Percentiles rank a stretch among this genome's conserved stretches.
Conservation (phyloP, 2,797 vertebrate species). For the Parotocinclus haroldoi region DNA sequence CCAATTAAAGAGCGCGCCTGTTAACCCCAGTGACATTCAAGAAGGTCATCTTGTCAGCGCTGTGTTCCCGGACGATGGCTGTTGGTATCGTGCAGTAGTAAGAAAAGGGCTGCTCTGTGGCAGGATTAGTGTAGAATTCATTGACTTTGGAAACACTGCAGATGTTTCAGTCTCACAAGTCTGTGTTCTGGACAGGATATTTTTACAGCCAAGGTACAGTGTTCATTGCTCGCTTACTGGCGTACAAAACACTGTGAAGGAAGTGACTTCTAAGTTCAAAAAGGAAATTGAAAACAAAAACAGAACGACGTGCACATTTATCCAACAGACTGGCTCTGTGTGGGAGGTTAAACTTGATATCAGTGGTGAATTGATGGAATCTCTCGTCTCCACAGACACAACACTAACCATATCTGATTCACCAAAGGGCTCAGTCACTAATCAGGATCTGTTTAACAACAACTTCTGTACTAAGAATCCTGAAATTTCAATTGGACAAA, state of each 20-base stretch:
- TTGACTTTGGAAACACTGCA: constrained; percentile 90
- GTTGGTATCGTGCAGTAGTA: constrained; percentile 86
- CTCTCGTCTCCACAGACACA: constrained; percentile 51
- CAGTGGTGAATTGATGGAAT: constrained; percentile 60
- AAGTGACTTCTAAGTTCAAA: constrained; percentile 66
- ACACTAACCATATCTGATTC: constrained; percentile 31
- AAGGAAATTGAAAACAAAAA: constrained; percentile 61
- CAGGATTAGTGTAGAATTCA: constrained; percentile 73
- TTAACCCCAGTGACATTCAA: constrained; percentile 57
- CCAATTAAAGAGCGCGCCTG: constrained; percentile 32
- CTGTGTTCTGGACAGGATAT: constrained; percentile 60
- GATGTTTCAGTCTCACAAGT: constrained; percentile 64
- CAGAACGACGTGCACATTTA: constrained; percentile 76
- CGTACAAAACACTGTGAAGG: constrained; percentile 39
- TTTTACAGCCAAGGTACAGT: constrained; percentile 69
- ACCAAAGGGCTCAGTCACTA: constrained; percentile 19
- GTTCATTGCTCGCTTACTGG: constrained; percentile 75
- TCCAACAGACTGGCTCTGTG: constrained; percentile 65
- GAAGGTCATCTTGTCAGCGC: constrained; percentile 80
- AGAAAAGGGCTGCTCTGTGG: constrained; percentile 55
- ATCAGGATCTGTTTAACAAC: constrained; percentile 47
- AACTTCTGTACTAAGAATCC: constrained; percentile 25
- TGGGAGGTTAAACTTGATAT: constrained; percentile 85
- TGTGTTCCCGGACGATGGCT: constrained; percentile 79
- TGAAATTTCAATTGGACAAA: constrained; percentile 61